Evolutionary conservation across 2,113 vertebrate genomes (phyloP), one percentile per base, ranked within the genome.

Genomic region (Saguinus imperator): DNA sequence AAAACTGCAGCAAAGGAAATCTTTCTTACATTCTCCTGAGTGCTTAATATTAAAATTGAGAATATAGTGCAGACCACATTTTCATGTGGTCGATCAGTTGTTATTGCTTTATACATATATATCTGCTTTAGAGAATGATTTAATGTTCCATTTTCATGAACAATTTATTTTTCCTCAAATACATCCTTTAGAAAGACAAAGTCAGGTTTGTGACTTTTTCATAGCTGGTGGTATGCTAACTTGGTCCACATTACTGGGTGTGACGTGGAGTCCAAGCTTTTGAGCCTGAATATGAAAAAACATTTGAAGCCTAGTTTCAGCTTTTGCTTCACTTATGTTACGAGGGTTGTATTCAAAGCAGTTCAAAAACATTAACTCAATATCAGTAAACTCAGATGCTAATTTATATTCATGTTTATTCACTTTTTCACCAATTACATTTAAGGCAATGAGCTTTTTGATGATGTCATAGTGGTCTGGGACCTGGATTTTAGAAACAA

Each of bases 391-490:
- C 58, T 99, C 99, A 79, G 98, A 99, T 98, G 99, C 99, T 92
- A 99, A 99, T 97, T 99, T 99, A 97, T 99, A 99, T 99, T 99
- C 99, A 99, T 99, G 99, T 99, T 99, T 99, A 99, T 99, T 99
- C 97, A 99, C 99, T 98, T 99, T 99, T 98, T 99, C 99, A 98
- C 99, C 99, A 98, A 99, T 99, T 97, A 99, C 99, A 98, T 99
- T 99, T 98, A 99, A 99, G 96, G 99, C 99, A 91, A 99, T 99
- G 48, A 99, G 99, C 94, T 99, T 99, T 98, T 99, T 99, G 97
- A 99, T 99, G 97, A 99, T 99, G 97, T 99, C 99, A 95, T 99
- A 99, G 98, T 99, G 99, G 98, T 99, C 99, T 79, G 99, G 99
- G 77, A 99, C 99, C 99, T 99, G 98, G 82, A 99, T 99, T 98